Base-by-base conservation (phyloP, 1,140 invertebrate species). In the Trigoniulus corallinus region DNA sequence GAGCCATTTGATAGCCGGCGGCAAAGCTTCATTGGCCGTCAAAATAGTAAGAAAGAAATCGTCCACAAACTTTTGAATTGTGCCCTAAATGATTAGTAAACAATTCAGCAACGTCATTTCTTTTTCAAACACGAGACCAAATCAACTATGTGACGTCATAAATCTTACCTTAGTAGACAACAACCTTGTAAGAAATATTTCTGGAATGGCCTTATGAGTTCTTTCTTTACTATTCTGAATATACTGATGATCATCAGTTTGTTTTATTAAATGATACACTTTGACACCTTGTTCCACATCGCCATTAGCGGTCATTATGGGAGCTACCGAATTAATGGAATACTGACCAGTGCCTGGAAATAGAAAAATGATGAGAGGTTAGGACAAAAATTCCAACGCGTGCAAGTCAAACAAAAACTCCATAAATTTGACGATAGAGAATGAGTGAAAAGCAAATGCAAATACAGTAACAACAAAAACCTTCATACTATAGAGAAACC, bases 31-130 rank as follows among this genome's bases (percentile, higher is more conserved):
- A 63, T 88, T 88, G 3, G 85, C 85, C 7, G 83, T 87, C 37
- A 93, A 66, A 60, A 93, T 86, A 2, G 85, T 91, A 47, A 78
- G 76, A 59, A 93, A 83, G 65, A 96, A 94, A 65, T 94, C 89
- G 62, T 94, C 89, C 12, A 96, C 87, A 68, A 93, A 96, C 64
- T 95, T 93, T 64, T 95, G 88, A 45, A 96, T 82, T 4, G 89
- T 95, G 20, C 91, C 91, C 68, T 67, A 58, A 10, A 51, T 24
- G 27, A 34, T 40, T 22, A 18, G 15, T 40, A 54, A 41, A 7
- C 18, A 7, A 7, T 20, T 7, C 4, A 34, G 7, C 15, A 34
- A 34, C 15, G 15, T 34, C 7, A 34, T 34, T 34, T 15, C 29
- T 15, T 34, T 34, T 34, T n/a, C n/a, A n/a, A n/a, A n/a, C n/a